A percentile compares a stretch with the other conserved stretches of the same genome.
Evolutionary conservation across 2,113 vertebrate genomes (phyloP).

Genomic region (Catharus bicknelli): DNA sequence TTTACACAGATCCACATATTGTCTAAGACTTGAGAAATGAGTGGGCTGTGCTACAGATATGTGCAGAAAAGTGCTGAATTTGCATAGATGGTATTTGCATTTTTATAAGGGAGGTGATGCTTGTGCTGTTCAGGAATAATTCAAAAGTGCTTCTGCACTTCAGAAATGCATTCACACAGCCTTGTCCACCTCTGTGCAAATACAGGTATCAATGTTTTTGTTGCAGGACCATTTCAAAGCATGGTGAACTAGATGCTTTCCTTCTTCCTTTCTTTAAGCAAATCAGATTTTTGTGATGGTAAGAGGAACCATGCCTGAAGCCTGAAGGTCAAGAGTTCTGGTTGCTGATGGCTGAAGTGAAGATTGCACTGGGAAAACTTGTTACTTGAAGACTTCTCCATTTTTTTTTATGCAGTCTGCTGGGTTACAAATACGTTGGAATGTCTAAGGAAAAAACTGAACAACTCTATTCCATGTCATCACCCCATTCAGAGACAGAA

Average conservation of each 20-base stretch:
- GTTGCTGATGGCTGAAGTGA: neutral
- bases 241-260: neutral
- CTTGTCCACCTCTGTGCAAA: neutral
- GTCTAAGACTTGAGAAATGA: neutral
- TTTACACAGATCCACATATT: neutral
- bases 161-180: neutral
- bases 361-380: neutral
- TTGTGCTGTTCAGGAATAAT: neutral
- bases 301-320: neutral
- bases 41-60: neutral
- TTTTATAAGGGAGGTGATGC: neutral
- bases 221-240: neutral
- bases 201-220: neutral
- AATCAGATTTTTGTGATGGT: neutral
- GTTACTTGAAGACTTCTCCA: neutral
- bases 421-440: neutral
- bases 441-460: neutral
- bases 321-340: neutral
- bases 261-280: neutral
- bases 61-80: slow-evolving; percentile 6
- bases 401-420: neutral
- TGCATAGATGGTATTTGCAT: neutral
- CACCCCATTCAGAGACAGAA: neutral
- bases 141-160: neutral
- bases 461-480: neutral